A percentile compares a stretch with the other conserved stretches of the same genome.
Conservation (phyloP, 2,888 invertebrate genomes). For the Dicranocentrus wangi region DNA sequence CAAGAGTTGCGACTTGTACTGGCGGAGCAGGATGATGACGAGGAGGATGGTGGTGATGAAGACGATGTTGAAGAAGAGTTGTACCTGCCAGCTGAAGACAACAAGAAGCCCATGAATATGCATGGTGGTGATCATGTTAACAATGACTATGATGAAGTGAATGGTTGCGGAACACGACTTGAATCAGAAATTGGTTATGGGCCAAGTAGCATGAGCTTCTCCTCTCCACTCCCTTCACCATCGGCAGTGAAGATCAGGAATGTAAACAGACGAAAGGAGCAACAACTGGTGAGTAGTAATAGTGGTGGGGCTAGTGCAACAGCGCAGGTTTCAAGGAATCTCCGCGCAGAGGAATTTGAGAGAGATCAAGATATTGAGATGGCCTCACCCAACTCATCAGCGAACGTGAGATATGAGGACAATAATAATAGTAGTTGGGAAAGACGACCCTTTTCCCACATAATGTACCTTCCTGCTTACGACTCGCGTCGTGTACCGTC, state of each 20-base stretch:
- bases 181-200: conserved; percentile 72
- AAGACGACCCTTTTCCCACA: conserved; percentile 78
- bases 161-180: conserved; percentile 53
- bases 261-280: conserved; percentile 71
- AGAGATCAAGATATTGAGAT: conserved; percentile 57
- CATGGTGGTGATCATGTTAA: conserved; percentile 48
- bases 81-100: conserved; percentile 41
- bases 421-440: conserved; percentile 71
- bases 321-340: conserved; percentile 27
- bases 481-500: conserved; percentile 73
- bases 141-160: conserved; percentile 63
- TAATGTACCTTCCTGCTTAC: conserved; percentile 85
- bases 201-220: conserved; percentile 72
- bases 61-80: conserved; percentile 61
- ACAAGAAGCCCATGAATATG: conserved; percentile 52
- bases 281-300: conserved; percentile 14
- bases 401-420: conserved; percentile 68
- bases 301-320: neutral
- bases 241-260: conserved; percentile 54
- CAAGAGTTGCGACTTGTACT: conserved; percentile 54
- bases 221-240: conserved; percentile 58
- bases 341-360: conserved; percentile 48
- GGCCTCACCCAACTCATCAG: conserved; percentile 55
- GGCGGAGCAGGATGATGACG: conserved; percentile 55
- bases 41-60: conserved; percentile 48